Conservation (phyloP, 1,140 invertebrate species). For the Zaprionus lachaisei region DNA sequence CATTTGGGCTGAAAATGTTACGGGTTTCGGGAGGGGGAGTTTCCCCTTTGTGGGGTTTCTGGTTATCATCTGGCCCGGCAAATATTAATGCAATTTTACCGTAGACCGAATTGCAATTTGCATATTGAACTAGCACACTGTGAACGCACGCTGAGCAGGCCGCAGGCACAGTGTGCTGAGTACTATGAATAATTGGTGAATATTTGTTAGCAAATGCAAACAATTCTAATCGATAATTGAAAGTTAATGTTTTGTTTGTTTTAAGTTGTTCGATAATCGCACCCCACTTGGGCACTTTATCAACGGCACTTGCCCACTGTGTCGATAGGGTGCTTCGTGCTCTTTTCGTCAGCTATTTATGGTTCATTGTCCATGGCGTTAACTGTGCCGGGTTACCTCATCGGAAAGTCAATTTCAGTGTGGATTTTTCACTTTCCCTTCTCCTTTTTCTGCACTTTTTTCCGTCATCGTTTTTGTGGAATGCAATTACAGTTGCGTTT, state of each 20-base stretch:
- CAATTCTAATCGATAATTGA: slow-evolving; percentile 20
- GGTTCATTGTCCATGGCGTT: slow-evolving; percentile 26
- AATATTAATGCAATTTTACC: slow-evolving; percentile 74
- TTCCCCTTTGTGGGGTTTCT: slow-evolving; percentile 8
- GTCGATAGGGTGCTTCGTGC: slow-evolving; percentile 3
- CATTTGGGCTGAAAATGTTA: slow-evolving; percentile 28
- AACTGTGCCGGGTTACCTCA: slow-evolving; percentile 20
- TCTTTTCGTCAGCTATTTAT: slow-evolving; percentile 19
- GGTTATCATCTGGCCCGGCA: slow-evolving; percentile 36
- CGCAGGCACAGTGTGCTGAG: slow-evolving; percentile 40
- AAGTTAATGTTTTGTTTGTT: background rate
- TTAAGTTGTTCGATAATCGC: background rate
- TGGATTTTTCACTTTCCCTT: slow-evolving; percentile 17
- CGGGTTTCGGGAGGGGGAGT: slow-evolving; percentile 13
- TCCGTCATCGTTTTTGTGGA: slow-evolving; percentile 15
- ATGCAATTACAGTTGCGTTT: slow-evolving; percentile 57
- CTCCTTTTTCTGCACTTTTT: slow-evolving; percentile 23
- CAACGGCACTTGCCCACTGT: slow-evolving; percentile 32
- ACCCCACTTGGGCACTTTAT: background rate
- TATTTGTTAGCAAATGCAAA: background rate
- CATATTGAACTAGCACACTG: slow-evolving; percentile 39
- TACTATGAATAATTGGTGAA: background rate
- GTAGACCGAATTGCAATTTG: slow-evolving; percentile 60
- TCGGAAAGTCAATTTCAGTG: slow-evolving; percentile 37
- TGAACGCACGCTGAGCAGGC: too few species aligned